These are phyloP conservation scores for Ashinkailepas kermadecensis DNA, from an alignment of 2,888 invertebrate species.

Conservation along the genomic window DNA sequence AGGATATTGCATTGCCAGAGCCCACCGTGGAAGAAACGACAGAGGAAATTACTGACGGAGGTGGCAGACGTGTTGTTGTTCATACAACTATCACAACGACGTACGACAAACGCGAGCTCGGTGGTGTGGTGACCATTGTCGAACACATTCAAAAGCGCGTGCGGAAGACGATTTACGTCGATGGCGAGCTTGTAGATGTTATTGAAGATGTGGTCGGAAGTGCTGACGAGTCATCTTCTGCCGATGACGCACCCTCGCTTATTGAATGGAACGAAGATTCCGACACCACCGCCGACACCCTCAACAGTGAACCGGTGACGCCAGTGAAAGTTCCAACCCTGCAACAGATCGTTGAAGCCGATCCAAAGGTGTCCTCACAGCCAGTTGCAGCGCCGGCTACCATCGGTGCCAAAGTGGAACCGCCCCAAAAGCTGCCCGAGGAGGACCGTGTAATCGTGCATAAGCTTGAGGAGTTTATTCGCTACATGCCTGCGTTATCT, in stretches of 20 bases:
- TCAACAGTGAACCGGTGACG: background rate
- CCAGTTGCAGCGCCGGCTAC: background rate
- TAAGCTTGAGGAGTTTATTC: conserved; percentile 11
- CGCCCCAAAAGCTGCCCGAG: background rate
- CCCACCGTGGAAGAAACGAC: background rate
- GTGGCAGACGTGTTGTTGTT: background rate
- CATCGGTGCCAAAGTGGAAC: background rate
- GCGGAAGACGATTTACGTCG: background rate
- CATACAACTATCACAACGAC: background rate
- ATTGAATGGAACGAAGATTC: conserved; percentile 4
- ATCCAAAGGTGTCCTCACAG: background rate
- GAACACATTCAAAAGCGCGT: background rate
- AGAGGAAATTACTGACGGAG: background rate
- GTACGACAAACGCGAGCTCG: background rate
- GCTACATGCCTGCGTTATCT: background rate
- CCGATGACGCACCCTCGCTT: background rate
- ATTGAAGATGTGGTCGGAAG: background rate
- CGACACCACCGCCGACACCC: background rate
- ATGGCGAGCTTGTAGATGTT: background rate
- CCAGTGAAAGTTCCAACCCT: background rate
- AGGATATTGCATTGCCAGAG: background rate
- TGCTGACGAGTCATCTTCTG: background rate
- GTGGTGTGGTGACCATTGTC: background rate
- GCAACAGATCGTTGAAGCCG: background rate
- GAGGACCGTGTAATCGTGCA: background rate